These are phyloP conservation scores for Pogonognathellus flavescens DNA, from an alignment of 1,140 invertebrate species.

Conservation along the genomic window DNA sequence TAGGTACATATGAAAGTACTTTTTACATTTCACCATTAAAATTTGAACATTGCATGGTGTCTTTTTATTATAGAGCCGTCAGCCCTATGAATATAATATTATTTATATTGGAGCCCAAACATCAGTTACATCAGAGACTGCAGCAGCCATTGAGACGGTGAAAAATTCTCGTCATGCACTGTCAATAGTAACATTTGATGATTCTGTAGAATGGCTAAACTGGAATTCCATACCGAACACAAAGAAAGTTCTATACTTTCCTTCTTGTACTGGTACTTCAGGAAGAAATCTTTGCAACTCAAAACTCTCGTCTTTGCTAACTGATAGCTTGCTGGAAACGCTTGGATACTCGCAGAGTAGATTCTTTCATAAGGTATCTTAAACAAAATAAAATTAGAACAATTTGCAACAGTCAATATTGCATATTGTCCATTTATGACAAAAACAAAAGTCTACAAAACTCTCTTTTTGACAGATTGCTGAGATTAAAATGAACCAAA, in stretches of 20 bases:
- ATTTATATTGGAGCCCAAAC: constrained; percentile 35
- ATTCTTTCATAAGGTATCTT: constrained; percentile 49
- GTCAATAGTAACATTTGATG: constrained; percentile 54
- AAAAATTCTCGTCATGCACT: neutral
- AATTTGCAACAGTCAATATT: too few relatives aligned
- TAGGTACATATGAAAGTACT: too few relatives aligned
- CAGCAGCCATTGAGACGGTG: neutral
- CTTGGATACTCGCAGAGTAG: constrained; percentile 18
- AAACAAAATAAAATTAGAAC: too few relatives aligned
- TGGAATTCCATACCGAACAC: constrained; percentile 57
- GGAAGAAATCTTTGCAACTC: neutral
- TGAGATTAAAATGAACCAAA: neutral
- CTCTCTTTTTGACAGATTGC: neutral
- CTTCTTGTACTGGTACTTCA: neutral
- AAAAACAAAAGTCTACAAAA: too few relatives aligned
- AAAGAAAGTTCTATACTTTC: constrained; percentile 48
- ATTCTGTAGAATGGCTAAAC: constrained; percentile 53
- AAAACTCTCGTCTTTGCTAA: constrained; percentile 26
- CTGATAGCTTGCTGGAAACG: constrained; percentile 55
- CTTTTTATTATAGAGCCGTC: neutral
- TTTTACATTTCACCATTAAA: too few relatives aligned
- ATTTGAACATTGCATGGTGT: too few relatives aligned
- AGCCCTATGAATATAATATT: constrained; percentile 20
- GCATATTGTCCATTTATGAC: too few relatives aligned
- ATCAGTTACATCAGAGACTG: neutral